Base-by-base conservation (phyloP, 2,113 vertebrate genomes). In the Thalassoma bifasciatum region DNA sequence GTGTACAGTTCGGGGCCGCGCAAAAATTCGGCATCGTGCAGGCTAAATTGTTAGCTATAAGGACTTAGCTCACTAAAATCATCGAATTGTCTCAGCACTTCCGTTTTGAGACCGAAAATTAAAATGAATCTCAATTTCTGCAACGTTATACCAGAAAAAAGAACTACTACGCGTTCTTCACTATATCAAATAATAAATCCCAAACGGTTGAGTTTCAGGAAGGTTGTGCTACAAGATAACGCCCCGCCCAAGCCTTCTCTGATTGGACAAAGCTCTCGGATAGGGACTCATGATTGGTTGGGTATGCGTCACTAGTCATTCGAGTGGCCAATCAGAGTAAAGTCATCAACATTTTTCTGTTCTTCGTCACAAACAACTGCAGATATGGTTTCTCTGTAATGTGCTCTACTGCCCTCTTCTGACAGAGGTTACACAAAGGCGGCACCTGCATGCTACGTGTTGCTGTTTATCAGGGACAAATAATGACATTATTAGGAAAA, bases 1-100 rank as follows among this genome's bases (percentile, higher is more conserved):
- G 91, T 73, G 96, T 97, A 89, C 96, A 97, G 80, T 97, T 97
- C 17, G 96, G 96, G 75, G 96, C 96, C 72, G 96, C 96, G 86
- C 96, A 97, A 92, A 96, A 96, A 91, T 96, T 95, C 44, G 95
- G 95, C 94, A 96, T 96, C 67, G 10, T 91, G 74, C 16, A 63
- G 9, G 73, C 81, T 88, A 71, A 34, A 38, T 26, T 2, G 85
- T 61, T 89, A 87, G 85, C 84, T 67, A 58, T 37, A 79, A 73
- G 74, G 69, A 72, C 40, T 52, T 37, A 61, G 64, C 56, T 23
- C 2, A n/a, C 36, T 4, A 21, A 46, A 69, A 61, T 23, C 67
- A 71, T 63, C 34, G 50, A 19, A n/a, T 60, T 17, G 23, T 58
- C 65, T 56, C 3, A 19, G 6, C 17, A 11, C 11, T 58, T 58